These are phyloP conservation scores for Scaptodrosophila lebanonensis DNA, from an alignment of 1,140 invertebrate species.

Conservation along the genomic window DNA sequence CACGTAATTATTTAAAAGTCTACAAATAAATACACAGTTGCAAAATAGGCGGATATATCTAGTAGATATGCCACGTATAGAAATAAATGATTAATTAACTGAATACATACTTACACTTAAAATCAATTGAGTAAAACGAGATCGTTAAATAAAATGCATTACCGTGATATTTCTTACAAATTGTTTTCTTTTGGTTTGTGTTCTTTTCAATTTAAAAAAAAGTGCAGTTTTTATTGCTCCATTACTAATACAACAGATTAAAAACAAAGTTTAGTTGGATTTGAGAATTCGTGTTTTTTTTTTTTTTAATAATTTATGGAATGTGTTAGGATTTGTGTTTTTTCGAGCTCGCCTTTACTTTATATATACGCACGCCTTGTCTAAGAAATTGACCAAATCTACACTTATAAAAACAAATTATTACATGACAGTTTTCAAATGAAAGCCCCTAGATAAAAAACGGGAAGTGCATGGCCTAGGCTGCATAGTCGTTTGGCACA, in stretches of 20 bases:
- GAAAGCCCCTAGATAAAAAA: no score
- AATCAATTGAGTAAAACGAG: conserved; percentile 33
- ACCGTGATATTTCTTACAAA: conserved; percentile 71
- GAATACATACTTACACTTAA: conserved; percentile 18
- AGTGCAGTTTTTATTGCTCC: background rate
- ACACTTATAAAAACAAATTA: no score
- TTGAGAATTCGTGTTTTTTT: no score
- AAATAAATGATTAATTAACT: conserved; percentile 23
- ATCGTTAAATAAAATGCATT: conserved; percentile 68
- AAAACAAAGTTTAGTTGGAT: background rate
- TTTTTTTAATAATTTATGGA: no score
- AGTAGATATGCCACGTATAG: conserved; percentile 17
- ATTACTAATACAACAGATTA: background rate
- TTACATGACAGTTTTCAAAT: no score
- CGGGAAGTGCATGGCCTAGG: no score
- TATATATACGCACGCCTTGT: conserved; percentile 34
- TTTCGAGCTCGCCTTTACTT: no score
- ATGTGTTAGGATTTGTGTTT: no score
- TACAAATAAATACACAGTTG: background rate
- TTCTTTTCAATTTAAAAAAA: conserved; percentile 1
- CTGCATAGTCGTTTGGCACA: no score
- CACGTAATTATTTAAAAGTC: conserved; percentile 51
- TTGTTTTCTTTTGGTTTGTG: conserved; percentile 47
- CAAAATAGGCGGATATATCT: conserved; percentile 10
- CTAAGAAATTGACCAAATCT: no score